Conservation (phyloP, 1,140 invertebrate species). For the Antheraea pernyi region DNA sequence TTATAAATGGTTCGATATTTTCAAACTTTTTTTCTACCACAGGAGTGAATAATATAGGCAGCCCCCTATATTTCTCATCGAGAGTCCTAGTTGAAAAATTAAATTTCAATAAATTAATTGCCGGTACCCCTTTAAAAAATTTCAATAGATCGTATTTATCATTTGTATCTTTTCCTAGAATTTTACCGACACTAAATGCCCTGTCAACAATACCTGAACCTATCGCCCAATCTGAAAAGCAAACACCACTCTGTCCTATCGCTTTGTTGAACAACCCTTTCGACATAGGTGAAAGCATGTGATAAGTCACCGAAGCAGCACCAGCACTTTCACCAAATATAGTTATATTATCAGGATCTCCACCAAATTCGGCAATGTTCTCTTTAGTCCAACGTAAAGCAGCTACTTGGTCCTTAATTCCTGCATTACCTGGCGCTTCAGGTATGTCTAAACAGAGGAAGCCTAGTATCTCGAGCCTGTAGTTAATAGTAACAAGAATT, state of each 20-base stretch:
- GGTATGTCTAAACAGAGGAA: slow-evolving; percentile 81
- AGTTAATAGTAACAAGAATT: slow-evolving; percentile 85
- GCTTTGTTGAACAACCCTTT: too few relatives aligned
- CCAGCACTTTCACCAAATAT: slow-evolving; percentile 88
- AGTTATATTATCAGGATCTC: slow-evolving; percentile 84
- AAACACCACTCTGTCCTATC: too few relatives aligned
- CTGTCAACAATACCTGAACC: slow-evolving; percentile 44
- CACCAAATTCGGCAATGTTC: too few relatives aligned
- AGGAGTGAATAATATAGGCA: slow-evolving; percentile 66
- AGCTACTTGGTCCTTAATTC: slow-evolving; percentile 83
- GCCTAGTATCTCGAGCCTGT: slow-evolving; percentile 82
- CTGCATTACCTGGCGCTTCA: slow-evolving; percentile 83
- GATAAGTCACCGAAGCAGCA: too few relatives aligned
- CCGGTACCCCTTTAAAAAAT: slow-evolving; percentile 68
- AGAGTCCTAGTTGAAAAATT: too few relatives aligned
- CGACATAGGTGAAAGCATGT: too few relatives aligned
- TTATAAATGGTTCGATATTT: slow-evolving; percentile 40
- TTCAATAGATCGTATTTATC: slow-evolving; percentile 48
- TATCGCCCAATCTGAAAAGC: slow-evolving; percentile 77
- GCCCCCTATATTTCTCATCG: slow-evolving; percentile 58
- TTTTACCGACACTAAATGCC: slow-evolving; percentile 62
- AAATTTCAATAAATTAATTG: slow-evolving; percentile 53
- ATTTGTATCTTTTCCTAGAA: slow-evolving; percentile 66
- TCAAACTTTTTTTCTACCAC: slow-evolving; percentile 69
- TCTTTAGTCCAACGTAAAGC: too few relatives aligned